These are phyloP conservation scores for Drosophila flavopinicola DNA, from an alignment of 2,888 invertebrate genomes.

Conservation along the genomic window DNA sequence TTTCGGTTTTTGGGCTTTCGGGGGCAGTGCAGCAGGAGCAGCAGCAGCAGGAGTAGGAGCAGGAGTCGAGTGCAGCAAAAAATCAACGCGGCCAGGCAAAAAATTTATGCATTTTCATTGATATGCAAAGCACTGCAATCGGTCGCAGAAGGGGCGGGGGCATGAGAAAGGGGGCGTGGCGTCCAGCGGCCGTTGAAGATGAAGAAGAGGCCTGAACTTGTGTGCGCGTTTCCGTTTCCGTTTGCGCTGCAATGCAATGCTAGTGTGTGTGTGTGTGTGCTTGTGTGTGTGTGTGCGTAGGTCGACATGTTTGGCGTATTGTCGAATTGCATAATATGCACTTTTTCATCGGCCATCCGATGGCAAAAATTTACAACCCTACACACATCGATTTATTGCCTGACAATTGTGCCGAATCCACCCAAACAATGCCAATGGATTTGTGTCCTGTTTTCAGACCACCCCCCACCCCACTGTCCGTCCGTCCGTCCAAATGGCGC, in stretches of 20 bases:
- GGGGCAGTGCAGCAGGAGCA: too few relatives aligned
- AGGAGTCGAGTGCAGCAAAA: conserved; percentile 52
- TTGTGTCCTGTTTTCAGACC: conserved; percentile 59
- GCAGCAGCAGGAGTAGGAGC: too few relatives aligned
- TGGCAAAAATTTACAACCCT: conserved; percentile 82
- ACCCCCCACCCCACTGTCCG: too few relatives aligned
- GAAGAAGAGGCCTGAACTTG: conserved; percentile 68
- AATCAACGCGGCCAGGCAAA: conserved; percentile 52
- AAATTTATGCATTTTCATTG: conserved; percentile 82
- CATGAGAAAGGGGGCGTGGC: neutral
- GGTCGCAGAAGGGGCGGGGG: neutral
- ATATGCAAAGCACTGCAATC: conserved; percentile 80
- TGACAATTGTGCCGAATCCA: conserved; percentile 81
- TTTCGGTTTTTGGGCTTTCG: conserved; percentile 47
- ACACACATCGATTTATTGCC: conserved; percentile 84
- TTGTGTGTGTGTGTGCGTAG: conserved; percentile 41
- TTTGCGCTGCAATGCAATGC: conserved; percentile 45
- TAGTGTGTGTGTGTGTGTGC: conserved; percentile 2
- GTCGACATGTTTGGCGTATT: conserved; percentile 80
- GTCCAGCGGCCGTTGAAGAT: conserved; percentile 43
- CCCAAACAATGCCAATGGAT: conserved; percentile 71
- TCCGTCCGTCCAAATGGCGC: conserved; percentile 57
- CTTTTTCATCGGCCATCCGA: conserved; percentile 78
- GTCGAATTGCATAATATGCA: conserved; percentile 83
- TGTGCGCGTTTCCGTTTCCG: conserved; percentile 70